Conservation (phyloP, 2,797 vertebrate species). For the Macropus fuliginosus region DNA sequence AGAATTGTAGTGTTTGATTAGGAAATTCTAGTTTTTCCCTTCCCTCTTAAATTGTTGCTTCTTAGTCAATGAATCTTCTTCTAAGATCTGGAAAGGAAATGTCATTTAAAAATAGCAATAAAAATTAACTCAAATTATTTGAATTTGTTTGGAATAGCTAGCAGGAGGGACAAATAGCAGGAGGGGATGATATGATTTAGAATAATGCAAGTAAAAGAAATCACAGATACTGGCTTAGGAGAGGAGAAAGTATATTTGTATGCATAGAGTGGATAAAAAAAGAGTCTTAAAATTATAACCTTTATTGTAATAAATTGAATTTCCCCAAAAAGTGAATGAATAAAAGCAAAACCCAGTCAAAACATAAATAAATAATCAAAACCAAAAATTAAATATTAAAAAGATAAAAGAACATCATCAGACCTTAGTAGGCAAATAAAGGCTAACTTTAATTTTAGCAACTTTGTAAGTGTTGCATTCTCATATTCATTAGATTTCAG, state of each 20-base stretch:
- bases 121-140: not conserved
- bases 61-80: not conserved
- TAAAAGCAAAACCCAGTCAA: not conserved
- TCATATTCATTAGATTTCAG: not conserved
- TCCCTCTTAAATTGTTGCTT: not conserved
- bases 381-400: not conserved
- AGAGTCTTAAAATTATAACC: not conserved
- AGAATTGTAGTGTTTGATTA: not conserved
- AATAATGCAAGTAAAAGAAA: not conserved
- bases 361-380: too few species aligned
- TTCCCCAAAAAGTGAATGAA: not conserved
- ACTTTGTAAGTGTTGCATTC: not conserved
- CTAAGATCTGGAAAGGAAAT: not conserved
- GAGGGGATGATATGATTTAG: not conserved
- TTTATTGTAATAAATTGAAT: not conserved
- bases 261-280: not conserved
- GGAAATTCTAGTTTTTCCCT: not conserved
- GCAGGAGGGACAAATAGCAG: not conserved
- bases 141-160: not conserved
- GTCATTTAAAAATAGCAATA: not conserved
- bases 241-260: not conserved
- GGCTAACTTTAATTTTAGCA: not conserved
- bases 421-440: not conserved
- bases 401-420: not conserved
- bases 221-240: not conserved